Conservation (phyloP, 35 echinoderm and acorn worm genomes). For the Holothuria glaberrima region DNA sequence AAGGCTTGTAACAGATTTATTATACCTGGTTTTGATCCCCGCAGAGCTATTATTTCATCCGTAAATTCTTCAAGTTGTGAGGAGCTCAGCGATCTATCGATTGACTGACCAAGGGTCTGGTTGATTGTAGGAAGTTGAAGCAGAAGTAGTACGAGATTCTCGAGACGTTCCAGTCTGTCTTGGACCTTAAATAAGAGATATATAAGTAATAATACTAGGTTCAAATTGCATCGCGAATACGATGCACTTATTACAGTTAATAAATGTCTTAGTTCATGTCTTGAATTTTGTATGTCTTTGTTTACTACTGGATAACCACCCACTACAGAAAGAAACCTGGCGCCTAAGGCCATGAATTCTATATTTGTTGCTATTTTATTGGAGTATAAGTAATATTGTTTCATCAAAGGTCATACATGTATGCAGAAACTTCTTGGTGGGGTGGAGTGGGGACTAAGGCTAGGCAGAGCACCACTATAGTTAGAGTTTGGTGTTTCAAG, state of each 20-base stretch:
- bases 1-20: too few species aligned
- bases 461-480: too few species aligned
- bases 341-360: too few species aligned
- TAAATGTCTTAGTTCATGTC: too few species aligned
- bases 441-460: too few species aligned
- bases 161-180: conserved; percentile 33
- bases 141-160: conserved; percentile 38
- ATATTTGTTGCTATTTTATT: too few species aligned
- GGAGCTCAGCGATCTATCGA: neutral
- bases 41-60: neutral
- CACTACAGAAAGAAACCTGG: too few species aligned
- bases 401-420: too few species aligned
- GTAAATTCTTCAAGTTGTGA: conserved; percentile 16
- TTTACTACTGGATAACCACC: neutral
- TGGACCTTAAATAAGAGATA: neutral
- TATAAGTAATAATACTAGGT: too few species aligned
- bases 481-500: too few species aligned
- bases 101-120: neutral
- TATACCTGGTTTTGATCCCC: conserved; percentile 6
- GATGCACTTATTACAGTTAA: neutral
- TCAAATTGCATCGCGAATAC: neutral
- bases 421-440: too few species aligned
- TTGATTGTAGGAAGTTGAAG: neutral
- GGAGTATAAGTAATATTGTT: too few species aligned
- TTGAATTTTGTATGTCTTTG: neutral